A percentile compares a stretch with the other conserved stretches of the same genome.
Evolutionary conservation across 2,888 invertebrate genomes (phyloP).

Genomic region (Aelia acuminata): DNA sequence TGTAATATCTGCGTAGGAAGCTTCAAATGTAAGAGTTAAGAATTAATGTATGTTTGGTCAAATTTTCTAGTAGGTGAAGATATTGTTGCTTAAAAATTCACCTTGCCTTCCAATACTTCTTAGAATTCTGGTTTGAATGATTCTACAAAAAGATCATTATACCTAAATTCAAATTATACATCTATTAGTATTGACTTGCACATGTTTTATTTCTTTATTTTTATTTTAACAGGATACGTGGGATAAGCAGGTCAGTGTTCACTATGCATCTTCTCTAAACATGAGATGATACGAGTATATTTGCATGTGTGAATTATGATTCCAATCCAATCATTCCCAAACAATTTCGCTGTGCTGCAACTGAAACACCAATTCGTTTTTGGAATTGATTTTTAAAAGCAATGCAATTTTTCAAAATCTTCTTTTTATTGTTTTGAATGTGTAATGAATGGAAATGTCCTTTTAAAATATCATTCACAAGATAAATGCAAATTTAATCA

Average conservation of each 20-base stretch:
- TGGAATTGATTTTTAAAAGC: too few relatives aligned
- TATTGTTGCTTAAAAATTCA: not conserved
- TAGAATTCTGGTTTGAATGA: not conserved
- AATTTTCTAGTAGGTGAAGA: not conserved
- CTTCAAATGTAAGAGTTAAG: not conserved
- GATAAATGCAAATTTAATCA: too few relatives aligned
- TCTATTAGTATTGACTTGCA: not conserved
- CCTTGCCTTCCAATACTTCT: not conserved
- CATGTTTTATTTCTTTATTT: not conserved
- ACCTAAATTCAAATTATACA: not conserved
- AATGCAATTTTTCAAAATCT: not conserved
- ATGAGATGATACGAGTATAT: not conserved
- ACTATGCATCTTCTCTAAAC: not conserved
- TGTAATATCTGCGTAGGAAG: not conserved
- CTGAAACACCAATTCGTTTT: not conserved
- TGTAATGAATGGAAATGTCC: too few relatives aligned
- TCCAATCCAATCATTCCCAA: not conserved
- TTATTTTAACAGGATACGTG: conserved; percentile 27
- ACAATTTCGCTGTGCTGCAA: not conserved
- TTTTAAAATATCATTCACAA: too few relatives aligned
- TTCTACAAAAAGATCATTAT: not conserved
- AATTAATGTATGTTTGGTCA: not conserved
- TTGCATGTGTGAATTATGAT: not conserved
- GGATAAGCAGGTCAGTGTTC: not conserved
- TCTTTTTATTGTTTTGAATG: not conserved